Conservation (phyloP, 2,113 vertebrate species). For the Scytalopus superciliaris region DNA sequence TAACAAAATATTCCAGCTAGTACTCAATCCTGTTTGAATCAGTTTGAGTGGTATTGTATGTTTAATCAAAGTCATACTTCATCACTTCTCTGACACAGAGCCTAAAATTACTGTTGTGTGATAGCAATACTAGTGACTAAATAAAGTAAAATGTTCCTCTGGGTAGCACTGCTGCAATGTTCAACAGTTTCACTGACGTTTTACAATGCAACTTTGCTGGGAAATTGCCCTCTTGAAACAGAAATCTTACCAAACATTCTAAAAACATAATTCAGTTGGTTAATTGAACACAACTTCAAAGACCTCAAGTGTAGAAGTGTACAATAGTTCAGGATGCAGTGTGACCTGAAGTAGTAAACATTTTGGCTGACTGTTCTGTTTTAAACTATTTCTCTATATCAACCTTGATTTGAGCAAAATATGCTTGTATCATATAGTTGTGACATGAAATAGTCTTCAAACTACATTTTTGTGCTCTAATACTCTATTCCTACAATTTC, state of each 20-base stretch:
- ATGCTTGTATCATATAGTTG: neutral
- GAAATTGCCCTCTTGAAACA: neutral
- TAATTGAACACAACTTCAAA: neutral
- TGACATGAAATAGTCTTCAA: neutral
- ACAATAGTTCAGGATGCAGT: neutral
- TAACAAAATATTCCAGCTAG: neutral
- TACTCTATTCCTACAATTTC: neutral
- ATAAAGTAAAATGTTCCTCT: neutral
- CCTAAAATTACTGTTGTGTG: neutral
- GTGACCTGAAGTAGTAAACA: neutral
- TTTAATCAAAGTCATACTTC: neutral
- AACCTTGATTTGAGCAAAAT: neutral
- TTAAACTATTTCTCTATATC: neutral
- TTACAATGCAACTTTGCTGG: neutral
- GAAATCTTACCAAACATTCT: neutral
- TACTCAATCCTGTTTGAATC: neutral
- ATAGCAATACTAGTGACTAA: neutral
- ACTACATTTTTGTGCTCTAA: neutral
- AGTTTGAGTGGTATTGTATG: neutral
- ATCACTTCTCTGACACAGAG: neutral
- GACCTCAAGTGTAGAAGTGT: neutral
- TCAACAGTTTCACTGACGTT: neutral
- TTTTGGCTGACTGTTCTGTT: neutral
- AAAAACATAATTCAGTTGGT: neutral
- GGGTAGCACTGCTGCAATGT: neutral